Base-by-base conservation (phyloP, 2,113 vertebrate genomes). In the Phalacrocorax pelagicus region DNA sequence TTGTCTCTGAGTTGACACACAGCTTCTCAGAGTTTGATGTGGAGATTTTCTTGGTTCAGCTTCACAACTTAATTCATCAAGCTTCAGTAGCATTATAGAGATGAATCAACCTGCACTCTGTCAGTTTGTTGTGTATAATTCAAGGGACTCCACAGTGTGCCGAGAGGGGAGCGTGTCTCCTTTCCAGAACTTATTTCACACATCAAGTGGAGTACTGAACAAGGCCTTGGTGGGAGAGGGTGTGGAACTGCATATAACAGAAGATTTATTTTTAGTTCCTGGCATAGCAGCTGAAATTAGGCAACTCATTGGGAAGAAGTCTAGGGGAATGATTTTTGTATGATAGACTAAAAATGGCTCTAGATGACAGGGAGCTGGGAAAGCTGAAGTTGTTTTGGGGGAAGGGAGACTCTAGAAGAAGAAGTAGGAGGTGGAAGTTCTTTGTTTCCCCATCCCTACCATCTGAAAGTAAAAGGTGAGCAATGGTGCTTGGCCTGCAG, bases 261-360 rank as follows among this genome's bases (percentile, higher is more conserved):
- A 81, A 57, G 44, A 23, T 34, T 42, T 95, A 88, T 91, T 91
- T 96, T 91, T 95, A 74, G 83, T 78, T 74, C 30, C 55, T 94
- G 52, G 83, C 59, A 84, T 30, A 88, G 71, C 26, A 88, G 88
- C 62, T 93, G 82, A 90, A 92, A 92, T 95, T 67, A 86, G 79
- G 75, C 59, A 96, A 78, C n/a, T 71, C 72, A 22, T 74, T 84
- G 81, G 72, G 40, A 97, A 57, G 58, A 42, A 79, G 59, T 90
- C 40, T 54, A 84, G 55, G 18, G 61, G 36, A 89, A 59, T 81
- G 55, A 63, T 74, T 79, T 96, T 73, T 46, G 2, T 24, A 15
- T 55, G 74, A 65, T 52, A 55, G 77, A 42, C 66, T 90, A 92
- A 90, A 96, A 96, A 77, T 52, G 71, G 40, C 38, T 94, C 12